Evolutionary conservation across 1,140 invertebrate species (phyloP).

Genomic region (Helicoverpa zea): DNA sequence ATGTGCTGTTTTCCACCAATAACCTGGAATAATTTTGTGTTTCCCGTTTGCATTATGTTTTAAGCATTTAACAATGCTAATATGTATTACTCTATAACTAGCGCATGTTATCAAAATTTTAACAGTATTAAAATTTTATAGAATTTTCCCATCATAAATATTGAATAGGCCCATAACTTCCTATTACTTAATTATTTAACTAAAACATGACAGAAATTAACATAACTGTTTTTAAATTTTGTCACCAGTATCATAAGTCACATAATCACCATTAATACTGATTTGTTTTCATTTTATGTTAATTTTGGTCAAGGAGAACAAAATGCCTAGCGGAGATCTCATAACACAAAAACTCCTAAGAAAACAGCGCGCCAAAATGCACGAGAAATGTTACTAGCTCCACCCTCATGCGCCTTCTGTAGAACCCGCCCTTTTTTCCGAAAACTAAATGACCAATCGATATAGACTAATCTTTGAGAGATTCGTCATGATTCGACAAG

Average conservation of each 20-base stretch:
- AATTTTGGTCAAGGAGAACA: not conserved
- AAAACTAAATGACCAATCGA: too few species aligned
- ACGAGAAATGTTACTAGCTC: too few species aligned
- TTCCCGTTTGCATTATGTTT: not conserved
- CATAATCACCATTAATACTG: not conserved
- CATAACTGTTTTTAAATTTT: not conserved
- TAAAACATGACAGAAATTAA: not conserved
- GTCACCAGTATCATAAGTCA: too few species aligned
- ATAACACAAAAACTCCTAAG: too few species aligned
- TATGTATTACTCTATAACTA: too few species aligned
- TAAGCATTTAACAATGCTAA: too few species aligned
- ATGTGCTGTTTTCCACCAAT: not conserved
- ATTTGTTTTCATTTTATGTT: not conserved
- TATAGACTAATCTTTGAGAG: too few species aligned
- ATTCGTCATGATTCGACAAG: too few species aligned
- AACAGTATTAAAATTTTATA: not conserved
- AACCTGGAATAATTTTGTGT: not conserved
- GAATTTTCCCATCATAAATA: not conserved
- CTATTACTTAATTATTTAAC: not conserved
- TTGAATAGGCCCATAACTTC: not conserved
- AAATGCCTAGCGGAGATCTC: too few species aligned
- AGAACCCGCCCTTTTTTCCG: too few species aligned
- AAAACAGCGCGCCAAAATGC: too few species aligned
- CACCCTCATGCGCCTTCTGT: too few species aligned
- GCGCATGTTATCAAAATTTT: not conserved